These are phyloP conservation scores for Psammodynastes pulverulentus DNA, from an alignment of 2,113 vertebrate species.

Conservation along the genomic window DNA sequence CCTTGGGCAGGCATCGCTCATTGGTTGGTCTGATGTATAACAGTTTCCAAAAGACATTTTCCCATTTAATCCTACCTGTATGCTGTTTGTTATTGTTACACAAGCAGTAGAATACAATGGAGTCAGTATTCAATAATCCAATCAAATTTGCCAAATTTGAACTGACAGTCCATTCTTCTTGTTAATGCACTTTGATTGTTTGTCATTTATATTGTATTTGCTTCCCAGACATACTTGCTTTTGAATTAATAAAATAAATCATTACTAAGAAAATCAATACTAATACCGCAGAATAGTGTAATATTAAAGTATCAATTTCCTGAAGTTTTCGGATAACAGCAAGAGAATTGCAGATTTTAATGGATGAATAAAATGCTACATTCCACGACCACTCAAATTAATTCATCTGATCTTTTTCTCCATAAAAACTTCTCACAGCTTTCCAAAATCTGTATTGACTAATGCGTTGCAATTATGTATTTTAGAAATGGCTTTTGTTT, in stretches of 20 bases:
- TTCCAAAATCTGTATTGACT: not conserved
- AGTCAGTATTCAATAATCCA: not conserved
- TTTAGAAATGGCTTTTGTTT: not conserved
- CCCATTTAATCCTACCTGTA: not conserved
- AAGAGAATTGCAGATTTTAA: not conserved
- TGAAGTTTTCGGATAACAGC: not conserved
- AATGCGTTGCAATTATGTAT: not conserved
- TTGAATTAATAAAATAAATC: not conserved
- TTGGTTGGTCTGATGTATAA: no score
- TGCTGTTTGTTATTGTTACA: not conserved
- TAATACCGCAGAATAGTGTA: not conserved
- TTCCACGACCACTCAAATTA: not conserved
- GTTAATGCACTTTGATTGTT: not conserved
- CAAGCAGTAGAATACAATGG: not conserved
- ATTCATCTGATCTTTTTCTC: not conserved
- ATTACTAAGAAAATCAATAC: not conserved
- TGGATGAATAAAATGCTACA: not conserved
- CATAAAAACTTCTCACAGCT: not conserved
- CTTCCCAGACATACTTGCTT: not conserved
- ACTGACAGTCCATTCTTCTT: not conserved
- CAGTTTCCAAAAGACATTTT: not conserved
- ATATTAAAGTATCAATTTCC: not conserved
- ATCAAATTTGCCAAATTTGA: not conserved
- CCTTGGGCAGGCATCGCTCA: no score
- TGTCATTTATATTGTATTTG: not conserved